Percentiles rank a stretch among this genome's conserved stretches.
These are phyloP conservation scores for Lates japonicus DNA, from an alignment of 2,797 vertebrate genomes.

Conservation along the genomic window DNA sequence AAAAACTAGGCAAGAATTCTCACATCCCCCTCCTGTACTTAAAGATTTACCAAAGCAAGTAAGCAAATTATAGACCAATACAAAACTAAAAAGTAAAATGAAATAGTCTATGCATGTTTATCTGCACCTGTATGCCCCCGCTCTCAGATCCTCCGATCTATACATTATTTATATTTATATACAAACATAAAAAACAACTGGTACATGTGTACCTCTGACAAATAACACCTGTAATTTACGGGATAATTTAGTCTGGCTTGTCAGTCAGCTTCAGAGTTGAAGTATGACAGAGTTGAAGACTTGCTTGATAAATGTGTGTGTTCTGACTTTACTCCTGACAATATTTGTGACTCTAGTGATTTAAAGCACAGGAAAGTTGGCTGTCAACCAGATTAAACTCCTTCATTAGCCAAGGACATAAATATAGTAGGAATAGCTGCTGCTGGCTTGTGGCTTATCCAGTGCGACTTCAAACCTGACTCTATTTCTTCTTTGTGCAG, in stretches of 20 bases:
- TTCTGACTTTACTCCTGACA: conserved; percentile 6
- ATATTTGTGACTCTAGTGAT: not conserved
- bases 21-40: no score
- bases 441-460: not conserved
- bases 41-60: no score
- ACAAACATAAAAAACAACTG: no score
- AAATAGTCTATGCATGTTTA: no score
- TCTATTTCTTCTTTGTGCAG: conserved; percentile 69
- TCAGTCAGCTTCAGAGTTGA: not conserved
- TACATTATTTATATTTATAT: no score
- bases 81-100: no score
- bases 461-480: not conserved
- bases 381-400: not conserved
- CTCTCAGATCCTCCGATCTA: no score
- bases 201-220: no score
- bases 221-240: not conserved
- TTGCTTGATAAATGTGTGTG: not conserved
- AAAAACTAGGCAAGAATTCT: no score
- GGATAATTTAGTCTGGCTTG: not conserved
- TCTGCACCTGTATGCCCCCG: no score
- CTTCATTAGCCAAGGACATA: not conserved
- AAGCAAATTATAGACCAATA: no score
- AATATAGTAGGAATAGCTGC: not conserved
- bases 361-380: not conserved
- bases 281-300: not conserved